Base-by-base conservation (phyloP, 1,140 invertebrate species). In the Harlomillsia oculata region DNA sequence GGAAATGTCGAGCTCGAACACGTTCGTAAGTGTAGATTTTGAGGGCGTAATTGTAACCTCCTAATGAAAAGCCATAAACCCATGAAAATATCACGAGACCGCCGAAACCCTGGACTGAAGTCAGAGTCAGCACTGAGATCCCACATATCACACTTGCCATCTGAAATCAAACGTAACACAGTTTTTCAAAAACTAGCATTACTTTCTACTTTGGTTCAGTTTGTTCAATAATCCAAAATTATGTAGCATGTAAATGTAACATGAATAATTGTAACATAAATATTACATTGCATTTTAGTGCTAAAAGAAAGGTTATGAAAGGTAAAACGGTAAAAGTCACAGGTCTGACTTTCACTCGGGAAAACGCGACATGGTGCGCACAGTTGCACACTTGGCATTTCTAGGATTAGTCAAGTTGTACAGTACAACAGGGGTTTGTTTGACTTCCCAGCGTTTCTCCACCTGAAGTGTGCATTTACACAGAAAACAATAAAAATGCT, bases 1-100 rank as follows among this genome's bases (percentile, higher is more conserved):
- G 84, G 70, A 91, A 91, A 70, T 91, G 86, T 55, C 86, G 76
- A 0, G 86, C 85, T 34, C 86, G 73, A 8, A 90, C 86, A 61
- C 85, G 76, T 70, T 91, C 87, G 67, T 89, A 88, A 0, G 84
- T 87, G 72, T 89, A 89, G 81, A 90, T 87, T 70, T 90, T 90
- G 25, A 91, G 74, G 13, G 85, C 84, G 68, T 90, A 90, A 68
- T 87, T 84, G 72, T 89, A 89, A 8, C 85, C 87, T 21, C 84
- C 84, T 9, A 68, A 43, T 8, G 64, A 57, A 68, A 81, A 84
- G 1, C 70, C 72, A 60, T 88, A 90, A 52, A 86, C 80, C 84
- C 85, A 89, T 0, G 82, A 82, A 67, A 88, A 89, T 75, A 89
- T 78, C 0, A 88, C 81, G 59, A 87, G 85, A 56, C 84, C 85